A percentile compares a stretch with the other conserved stretches of the same genome.
phyloP scores from a whole-genome alignment of 2,113 vertebrate species.

The Lepidothrix coronata region DNA sequence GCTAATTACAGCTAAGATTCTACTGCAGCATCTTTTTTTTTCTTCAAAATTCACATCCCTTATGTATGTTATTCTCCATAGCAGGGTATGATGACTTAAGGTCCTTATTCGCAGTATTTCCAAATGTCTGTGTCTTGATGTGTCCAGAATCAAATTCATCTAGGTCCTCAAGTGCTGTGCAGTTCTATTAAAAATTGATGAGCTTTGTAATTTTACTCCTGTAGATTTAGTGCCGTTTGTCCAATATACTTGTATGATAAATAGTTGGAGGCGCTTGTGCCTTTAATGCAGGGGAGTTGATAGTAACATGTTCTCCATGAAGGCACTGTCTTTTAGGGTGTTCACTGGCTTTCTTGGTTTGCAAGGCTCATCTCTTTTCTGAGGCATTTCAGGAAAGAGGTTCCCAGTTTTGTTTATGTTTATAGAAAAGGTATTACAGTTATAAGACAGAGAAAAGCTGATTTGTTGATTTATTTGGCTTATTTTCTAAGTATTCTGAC shows the following conservation, averaged over 20 bases:
- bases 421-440: neutral
- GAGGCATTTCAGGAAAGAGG: neutral
- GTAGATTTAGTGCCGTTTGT: neutral
- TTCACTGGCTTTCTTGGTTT: neutral
- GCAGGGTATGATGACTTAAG: neutral
- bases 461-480: neutral
- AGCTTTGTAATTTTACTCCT: neutral
- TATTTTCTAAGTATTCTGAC: neutral
- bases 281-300: neutral
- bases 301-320: neutral
- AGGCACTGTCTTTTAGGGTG: neutral
- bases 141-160: neutral
- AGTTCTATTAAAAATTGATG: neutral
- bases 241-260: neutral
- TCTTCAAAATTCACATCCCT: neutral
- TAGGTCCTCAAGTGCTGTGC: neutral
- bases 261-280: neutral
- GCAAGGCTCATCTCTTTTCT: neutral
- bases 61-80: neutral
- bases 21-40: neutral
- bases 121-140: neutral
- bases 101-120: neutral
- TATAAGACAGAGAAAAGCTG: neutral
- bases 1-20: neutral
- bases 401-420: neutral